Conservation (phyloP, 1,140 invertebrate genomes). For the Druon quercuslanigerum region DNA sequence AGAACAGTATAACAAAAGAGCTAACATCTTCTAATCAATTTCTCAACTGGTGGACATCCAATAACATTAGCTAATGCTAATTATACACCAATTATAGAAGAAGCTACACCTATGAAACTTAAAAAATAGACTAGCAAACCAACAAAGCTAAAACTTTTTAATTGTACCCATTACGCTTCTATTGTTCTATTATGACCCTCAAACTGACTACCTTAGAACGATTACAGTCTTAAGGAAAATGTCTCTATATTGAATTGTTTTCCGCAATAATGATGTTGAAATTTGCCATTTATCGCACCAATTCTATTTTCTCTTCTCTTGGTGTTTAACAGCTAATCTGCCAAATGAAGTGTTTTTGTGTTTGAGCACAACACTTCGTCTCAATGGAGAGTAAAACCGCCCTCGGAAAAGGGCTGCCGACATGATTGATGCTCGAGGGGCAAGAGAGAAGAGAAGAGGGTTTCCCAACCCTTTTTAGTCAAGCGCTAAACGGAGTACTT, state of each 20-base stretch:
- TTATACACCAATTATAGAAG: too few species aligned
- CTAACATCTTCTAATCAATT: too few species aligned
- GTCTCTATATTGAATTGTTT: not conserved
- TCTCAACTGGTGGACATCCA: too few species aligned
- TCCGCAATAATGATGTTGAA: not conserved
- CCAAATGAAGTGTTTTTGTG: conserved; percentile 77
- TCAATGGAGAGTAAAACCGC: conserved; percentile 73
- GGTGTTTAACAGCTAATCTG: conserved; percentile 76
- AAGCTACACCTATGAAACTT: too few species aligned
- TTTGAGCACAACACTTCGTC: conserved; percentile 75
- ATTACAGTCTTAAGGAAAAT: not conserved
- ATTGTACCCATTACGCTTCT: too few species aligned
- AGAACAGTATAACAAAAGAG: too few species aligned
- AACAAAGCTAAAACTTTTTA: too few species aligned
- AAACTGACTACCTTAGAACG: not conserved
- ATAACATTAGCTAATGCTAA: too few species aligned
- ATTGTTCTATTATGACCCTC: too few species aligned
- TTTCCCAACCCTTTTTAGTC: conserved; percentile 69
- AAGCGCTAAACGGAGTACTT: conserved; percentile 70
- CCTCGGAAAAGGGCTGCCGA: conserved; percentile 73
- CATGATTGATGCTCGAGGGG: conserved; percentile 75
- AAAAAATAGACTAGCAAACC: too few species aligned
- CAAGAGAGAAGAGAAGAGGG: conserved; percentile 56
- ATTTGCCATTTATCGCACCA: conserved; percentile 6
- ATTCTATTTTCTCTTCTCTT: conserved; percentile 51